phyloP scores from a whole-genome alignment of 2,797 vertebrate genomes.

The Geotrypetes seraphini region DNA sequence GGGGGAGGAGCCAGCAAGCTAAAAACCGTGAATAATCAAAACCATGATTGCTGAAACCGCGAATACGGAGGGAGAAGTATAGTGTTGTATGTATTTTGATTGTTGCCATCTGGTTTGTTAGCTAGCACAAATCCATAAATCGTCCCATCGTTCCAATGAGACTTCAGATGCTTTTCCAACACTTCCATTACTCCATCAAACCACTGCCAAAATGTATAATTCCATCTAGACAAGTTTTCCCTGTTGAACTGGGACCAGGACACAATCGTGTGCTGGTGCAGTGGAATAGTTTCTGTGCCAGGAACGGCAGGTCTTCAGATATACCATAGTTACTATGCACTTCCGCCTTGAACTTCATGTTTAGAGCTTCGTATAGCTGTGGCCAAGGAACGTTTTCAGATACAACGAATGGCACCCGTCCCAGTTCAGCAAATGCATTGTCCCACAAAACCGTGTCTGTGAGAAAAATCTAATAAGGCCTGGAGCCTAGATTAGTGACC shows the following conservation, averaged over 20 bases:
- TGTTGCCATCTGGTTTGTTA: constrained; percentile 90
- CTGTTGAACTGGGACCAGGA: constrained; percentile 95
- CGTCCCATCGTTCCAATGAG: constrained; percentile 96
- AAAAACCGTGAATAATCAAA: too few species aligned
- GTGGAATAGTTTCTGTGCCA: constrained; percentile 89
- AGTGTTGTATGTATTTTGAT: too few species aligned
- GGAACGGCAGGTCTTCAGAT: constrained; percentile 85
- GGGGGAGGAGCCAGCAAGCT: too few species aligned
- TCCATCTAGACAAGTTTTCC: constrained; percentile 87
- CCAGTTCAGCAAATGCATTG: constrained; percentile 88
- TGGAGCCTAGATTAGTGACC: too few species aligned
- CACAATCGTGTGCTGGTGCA: constrained; percentile 75
- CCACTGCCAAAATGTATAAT: constrained; percentile 98
- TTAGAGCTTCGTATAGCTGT: constrained; percentile 82
- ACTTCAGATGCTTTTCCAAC: constrained; percentile 82
- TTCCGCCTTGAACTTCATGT: constrained; percentile 94
- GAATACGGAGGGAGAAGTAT: too few species aligned
- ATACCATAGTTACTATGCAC: constrained; percentile 86
- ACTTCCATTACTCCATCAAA: constrained; percentile 95
- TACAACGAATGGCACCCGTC: constrained; percentile 81
- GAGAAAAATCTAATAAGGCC: too few species aligned
- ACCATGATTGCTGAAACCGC: too few species aligned
- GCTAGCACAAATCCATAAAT: constrained; percentile 89
- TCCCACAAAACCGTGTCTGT: constrained; percentile 93
- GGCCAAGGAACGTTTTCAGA: constrained; percentile 90